Percentiles rank a stretch among this genome's conserved stretches.
Conservation (phyloP, 2,797 vertebrate species). For the Semaprochilodus insignis region DNA sequence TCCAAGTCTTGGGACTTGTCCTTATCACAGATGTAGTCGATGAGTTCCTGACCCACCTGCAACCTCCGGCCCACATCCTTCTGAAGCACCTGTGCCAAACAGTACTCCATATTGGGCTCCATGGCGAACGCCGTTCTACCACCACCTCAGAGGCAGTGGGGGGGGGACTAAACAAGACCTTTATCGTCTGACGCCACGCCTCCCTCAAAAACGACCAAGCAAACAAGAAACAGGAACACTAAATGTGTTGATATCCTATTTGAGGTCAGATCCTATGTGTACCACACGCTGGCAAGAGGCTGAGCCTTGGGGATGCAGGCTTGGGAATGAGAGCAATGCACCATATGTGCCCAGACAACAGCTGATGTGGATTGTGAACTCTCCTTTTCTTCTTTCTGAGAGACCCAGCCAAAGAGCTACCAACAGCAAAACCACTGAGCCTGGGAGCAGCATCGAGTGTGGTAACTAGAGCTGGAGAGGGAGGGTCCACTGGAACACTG, state of each 20-base stretch:
- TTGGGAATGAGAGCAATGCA: slow-evolving; percentile 96
- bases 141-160: slow-evolving; percentile 55
- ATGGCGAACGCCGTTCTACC: slow-evolving; percentile 66
- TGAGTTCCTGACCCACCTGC: slow-evolving; percentile 95
- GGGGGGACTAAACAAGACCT: slow-evolving; percentile 64
- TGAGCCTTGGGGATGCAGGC: slow-evolving; percentile 85
- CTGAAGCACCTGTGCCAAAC: slow-evolving; percentile 91
- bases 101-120: slow-evolving; percentile 96
- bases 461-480: slow-evolving; percentile 74
- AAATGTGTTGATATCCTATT: slow-evolving; percentile 65
- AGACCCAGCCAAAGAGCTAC: slow-evolving; percentile 84
- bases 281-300: slow-evolving; percentile 82
- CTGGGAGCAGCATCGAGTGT: slow-evolving; percentile 69
- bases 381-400: slow-evolving; percentile 68
- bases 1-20: slow-evolving; percentile 95
- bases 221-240: slow-evolving; percentile 49
- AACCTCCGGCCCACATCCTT: slow-evolving; percentile 95
- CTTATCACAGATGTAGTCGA: slow-evolving; percentile 92
- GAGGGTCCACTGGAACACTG: slow-evolving; percentile 69
- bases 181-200: slow-evolving; percentile 61
- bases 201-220: background rate
- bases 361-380: slow-evolving; percentile 84
- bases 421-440: slow-evolving; percentile 72
- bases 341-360: slow-evolving; percentile 96
- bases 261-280: slow-evolving; percentile 77